These are phyloP conservation scores for Martes martes DNA, from an alignment of 2,113 vertebrate genomes.

Conservation along the genomic window DNA sequence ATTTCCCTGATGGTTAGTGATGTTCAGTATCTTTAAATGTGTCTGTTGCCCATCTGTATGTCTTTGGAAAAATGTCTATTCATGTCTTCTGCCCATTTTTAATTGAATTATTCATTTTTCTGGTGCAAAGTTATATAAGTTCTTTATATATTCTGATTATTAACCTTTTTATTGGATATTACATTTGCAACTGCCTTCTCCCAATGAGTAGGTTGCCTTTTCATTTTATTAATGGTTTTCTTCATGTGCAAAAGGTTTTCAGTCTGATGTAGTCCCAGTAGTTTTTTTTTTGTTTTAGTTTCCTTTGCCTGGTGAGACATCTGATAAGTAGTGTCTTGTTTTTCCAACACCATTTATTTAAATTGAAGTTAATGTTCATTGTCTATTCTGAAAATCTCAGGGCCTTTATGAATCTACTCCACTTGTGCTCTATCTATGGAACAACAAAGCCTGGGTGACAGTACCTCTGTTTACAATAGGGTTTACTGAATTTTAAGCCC, in stretches of 20 bases:
- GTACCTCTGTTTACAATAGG: not conserved
- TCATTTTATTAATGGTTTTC: not conserved
- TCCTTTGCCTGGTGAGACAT: not conserved
- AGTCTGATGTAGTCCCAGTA: not conserved
- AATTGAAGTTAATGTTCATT: not conserved
- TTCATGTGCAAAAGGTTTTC: not conserved
- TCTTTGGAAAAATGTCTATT: not conserved
- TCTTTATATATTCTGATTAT: not conserved
- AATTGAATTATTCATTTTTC: not conserved
- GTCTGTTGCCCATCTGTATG: not conserved
- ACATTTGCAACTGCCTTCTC: not conserved
- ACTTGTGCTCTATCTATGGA: not conserved
- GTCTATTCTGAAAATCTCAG: not conserved
- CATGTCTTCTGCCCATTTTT: not conserved
- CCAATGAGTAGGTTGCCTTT: not conserved
- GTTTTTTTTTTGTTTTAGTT: not conserved
- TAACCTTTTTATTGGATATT: not conserved
- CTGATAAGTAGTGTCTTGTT: not conserved
- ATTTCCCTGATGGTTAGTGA: not conserved
- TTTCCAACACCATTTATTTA: not conserved
- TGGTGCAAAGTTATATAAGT: not conserved
- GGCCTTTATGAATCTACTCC: not conserved
- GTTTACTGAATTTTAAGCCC: not conserved
- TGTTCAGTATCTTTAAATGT: not conserved
- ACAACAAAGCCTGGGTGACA: not conserved